Base-by-base conservation (phyloP, 2,113 vertebrate species). In the Ammodytes dubius region DNA sequence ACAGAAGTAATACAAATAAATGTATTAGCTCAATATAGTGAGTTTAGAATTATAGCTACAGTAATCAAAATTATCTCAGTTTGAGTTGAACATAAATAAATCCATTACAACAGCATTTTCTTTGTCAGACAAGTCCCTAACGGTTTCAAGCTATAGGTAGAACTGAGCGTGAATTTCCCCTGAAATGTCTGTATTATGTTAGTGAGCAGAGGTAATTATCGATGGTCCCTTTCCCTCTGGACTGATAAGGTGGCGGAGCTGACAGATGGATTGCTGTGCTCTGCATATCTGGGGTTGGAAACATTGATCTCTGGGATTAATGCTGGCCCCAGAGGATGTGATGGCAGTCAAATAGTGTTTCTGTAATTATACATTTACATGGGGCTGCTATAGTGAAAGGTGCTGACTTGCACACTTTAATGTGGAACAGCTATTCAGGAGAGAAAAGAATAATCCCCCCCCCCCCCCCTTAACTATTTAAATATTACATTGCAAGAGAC, bases 311-410 rank as follows among this genome's bases (percentile, higher is more conserved):
- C 83, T 87, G 81, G 88, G 89, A 93, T 92, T 94, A 94, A 95
- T 93, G 74, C 80, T 45, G 40, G 80, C 75, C 92, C 87, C 84
- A 74, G 57, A 71, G 90, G 92, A 87, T 57, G 73, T 69, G 77
- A 85, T 85, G 83, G 87, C 88, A 92, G 91, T 94, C 92, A 93
- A 93, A 92, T 78, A 88, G 76, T 89, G 85, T 93, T 93, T 94
- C 91, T 92, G 91, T 95, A 95, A 95, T 95, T 95, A 95, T 92
- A 94, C 86, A 88, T 93, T 93, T 94, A 91, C 82, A 92, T 85
- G 70, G 67, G 64, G 63, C 85, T 60, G 85, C 88, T 76, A 86
- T 89, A 57, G 87, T 49, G 77, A 71, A 89, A 93, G 86, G 14
- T 91, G 90, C 91, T 92, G 89, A 94, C 81, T 79, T 50, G 17